Evolutionary conservation across 2,888 invertebrate species (phyloP).

Genomic region (Amiota communis): DNA sequence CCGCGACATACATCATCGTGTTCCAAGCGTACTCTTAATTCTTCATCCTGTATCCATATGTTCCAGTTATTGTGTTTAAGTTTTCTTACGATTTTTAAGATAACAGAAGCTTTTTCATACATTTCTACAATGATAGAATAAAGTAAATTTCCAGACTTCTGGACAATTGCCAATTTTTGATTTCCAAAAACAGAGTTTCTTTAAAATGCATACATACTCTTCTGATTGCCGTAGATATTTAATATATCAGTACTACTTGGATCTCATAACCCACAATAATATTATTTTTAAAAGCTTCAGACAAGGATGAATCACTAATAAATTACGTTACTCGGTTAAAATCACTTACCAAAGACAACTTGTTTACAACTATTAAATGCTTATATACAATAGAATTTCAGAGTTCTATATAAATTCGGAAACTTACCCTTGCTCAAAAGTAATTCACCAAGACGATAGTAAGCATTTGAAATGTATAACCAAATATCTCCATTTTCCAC

Average conservation of each 20-base stretch:
- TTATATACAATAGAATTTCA: background rate
- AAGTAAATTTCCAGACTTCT: too few relatives aligned
- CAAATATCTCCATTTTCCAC: background rate
- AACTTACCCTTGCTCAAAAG: background rate
- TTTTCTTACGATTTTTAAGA: background rate
- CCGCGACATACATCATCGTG: constrained; percentile 52
- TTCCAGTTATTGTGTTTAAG: background rate
- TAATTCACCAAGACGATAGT: background rate
- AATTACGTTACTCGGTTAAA: too few relatives aligned
- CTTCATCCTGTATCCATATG: background rate
- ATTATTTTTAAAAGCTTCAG: too few relatives aligned
- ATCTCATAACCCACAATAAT: too few relatives aligned
- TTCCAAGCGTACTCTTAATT: background rate
- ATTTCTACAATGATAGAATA: background rate
- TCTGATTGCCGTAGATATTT: too few relatives aligned
- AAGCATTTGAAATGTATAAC: background rate
- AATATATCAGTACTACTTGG: too few relatives aligned
- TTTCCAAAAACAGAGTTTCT: too few relatives aligned
- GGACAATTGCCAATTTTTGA: too few relatives aligned
- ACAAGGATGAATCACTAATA: too few relatives aligned
- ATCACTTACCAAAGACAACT: too few relatives aligned
- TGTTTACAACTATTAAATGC: too few relatives aligned
- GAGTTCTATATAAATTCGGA: background rate
- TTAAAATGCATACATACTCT: too few relatives aligned
- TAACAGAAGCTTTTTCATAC: background rate